Base-by-base conservation (phyloP, 2,888 invertebrate genomes). In the Phlogophora meticulosa region DNA sequence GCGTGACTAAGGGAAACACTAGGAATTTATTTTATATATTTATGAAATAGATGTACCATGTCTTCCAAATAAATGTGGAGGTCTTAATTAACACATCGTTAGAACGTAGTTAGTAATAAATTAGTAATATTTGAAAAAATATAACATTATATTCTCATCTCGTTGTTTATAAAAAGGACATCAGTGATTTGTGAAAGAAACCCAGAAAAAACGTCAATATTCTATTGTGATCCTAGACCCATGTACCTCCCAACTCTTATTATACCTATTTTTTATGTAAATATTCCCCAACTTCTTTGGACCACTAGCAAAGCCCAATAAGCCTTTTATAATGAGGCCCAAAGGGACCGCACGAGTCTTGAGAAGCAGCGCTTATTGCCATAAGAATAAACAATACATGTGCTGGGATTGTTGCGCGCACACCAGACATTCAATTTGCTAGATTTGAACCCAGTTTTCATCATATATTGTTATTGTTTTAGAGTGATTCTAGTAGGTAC, bases 321-420 rank as follows among this genome's bases (percentile, higher is more conserved):
- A 91, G 88, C 81, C 83, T 77, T 86, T 86, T 91, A 88, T 91
- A 91, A 91, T 91, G 88, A 91, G 87, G 64, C 89, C 76, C 87
- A 11, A 66, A 85, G 83, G 88, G 83, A 76, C 81, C 80, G 64
- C 48, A 36, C 78, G 72, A 81, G 78, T 84, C 80, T 81, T 81
- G 10, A 81, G 76, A 84, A 87, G 85, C 79, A 82, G 85, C 82
- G 80, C 78, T 85, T 85, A 85, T 85, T 85, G 79, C 78, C 67
- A 64, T 66, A 58, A 80, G 69, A 79, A 86, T 82, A 83, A 84
- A 83, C 78, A 84, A 79, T 81, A 84, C 78, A 81, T 64, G 51
- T 48, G 10, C 42, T 34, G 17, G 28, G 7, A 24, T 38, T 57
- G 34, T 60, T 66, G 28, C 45, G 32, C 9, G 43, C 28, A 38